Evolutionary conservation across 2,888 invertebrate genomes (phyloP), one percentile per base, ranked within the genome.

Genomic region (Scaptomyza parva): DNA sequence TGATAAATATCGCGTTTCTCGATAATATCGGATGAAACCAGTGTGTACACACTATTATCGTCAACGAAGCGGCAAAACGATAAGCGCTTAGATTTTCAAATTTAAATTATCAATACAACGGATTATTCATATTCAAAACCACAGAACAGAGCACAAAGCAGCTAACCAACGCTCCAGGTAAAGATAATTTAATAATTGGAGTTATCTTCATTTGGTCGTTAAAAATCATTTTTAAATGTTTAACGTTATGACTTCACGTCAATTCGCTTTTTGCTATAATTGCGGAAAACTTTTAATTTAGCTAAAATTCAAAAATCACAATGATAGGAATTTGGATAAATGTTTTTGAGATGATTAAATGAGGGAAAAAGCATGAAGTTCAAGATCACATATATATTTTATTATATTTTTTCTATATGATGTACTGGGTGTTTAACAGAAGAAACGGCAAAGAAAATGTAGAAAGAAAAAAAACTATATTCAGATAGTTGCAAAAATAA

Each of bases 311-410:
- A 67, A 63, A 37, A 71, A 54, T 43, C 51, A 40, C 71, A 62
- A 57, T 66, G 50, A 51, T 35, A 47, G 47, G 28, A 11, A 6
- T n/a, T 54, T 59, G 65, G 35, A 24, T 14, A 20, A 26, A 70
- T 70, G 70, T 18, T 8, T 30, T 1, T 3, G n/a, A 52, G 28
- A 52, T 52, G 62, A 58, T 59, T 7, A 6, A n/a, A 72, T 67
- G 71, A 58, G 70, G 71, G 50, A 51, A 20, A 58, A 39, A 24
- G 33, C n/a, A 58, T 66, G 70, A 55, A 58, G 30, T 35, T 70
- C 20, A 35, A 53, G 41, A 50, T 41, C 26, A 41, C 48, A 52
- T 60, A 53, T 50, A 52, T 60, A 53, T 47, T 71, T 71, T 71
- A 71, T 71, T 72, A 12, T 37, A 9, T 6, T 47, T 45, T 50